Conservation (phyloP, 2,888 invertebrate species). For the Oscheius sp. region DNA sequence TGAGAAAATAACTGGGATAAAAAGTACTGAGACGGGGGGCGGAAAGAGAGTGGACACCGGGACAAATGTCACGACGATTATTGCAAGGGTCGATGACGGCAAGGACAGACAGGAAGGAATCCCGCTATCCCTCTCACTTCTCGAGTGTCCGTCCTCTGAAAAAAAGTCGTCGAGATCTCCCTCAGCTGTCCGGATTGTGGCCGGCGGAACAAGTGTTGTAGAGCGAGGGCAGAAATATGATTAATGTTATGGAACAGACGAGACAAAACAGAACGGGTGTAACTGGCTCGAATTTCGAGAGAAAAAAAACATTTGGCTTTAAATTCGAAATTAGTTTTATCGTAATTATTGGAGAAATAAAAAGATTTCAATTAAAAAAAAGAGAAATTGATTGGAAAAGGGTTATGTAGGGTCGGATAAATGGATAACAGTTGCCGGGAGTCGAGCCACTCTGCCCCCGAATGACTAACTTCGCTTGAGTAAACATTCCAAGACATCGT, state of each 20-base stretch:
- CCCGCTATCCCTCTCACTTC: no score
- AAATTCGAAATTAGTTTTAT: neutral
- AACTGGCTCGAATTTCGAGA: slow-evolving; percentile 15
- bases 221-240: slow-evolving; percentile 20
- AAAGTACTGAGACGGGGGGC: neutral
- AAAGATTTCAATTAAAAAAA: neutral
- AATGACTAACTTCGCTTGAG: slow-evolving; percentile 20
- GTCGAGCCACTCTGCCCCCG: neutral
- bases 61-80: neutral
- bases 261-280: slow-evolving; percentile 1
- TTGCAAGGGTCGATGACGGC: neutral
- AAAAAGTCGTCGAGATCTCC: slow-evolving; percentile 6
- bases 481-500: slow-evolving; percentile 3
- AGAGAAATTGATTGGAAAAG: neutral
- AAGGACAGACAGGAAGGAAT: slow-evolving; percentile 7
- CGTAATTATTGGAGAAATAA: neutral
- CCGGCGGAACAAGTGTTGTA: slow-evolving; percentile 25
- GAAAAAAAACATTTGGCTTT: neutral
- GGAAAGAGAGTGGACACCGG: slow-evolving; percentile 2
- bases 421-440: slow-evolving; percentile 27
- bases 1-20: slow-evolving; percentile 13
- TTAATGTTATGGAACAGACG: slow-evolving; percentile 29
- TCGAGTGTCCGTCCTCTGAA: neutral
- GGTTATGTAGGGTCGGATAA: neutral
- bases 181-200: neutral